Evolutionary conservation across 2,888 invertebrate species (phyloP).

Genomic region (Adelphocoris suturalis): DNA sequence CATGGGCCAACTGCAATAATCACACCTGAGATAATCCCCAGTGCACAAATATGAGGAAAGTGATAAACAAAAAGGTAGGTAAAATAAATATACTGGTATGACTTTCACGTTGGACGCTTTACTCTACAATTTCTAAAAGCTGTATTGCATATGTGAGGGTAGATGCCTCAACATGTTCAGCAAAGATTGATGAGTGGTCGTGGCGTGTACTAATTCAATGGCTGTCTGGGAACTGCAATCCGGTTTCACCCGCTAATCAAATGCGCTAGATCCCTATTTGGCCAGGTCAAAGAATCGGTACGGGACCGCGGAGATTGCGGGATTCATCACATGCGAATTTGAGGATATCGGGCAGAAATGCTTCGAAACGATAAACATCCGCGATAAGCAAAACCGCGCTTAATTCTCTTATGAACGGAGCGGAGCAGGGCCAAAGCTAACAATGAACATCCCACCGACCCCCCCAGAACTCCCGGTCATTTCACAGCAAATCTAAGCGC

Average conservation of each 20-base stretch:
- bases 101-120: too few species aligned
- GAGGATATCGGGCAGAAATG: slow-evolving; percentile 33
- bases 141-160: too few species aligned
- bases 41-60: too few species aligned
- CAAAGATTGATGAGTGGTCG: background rate
- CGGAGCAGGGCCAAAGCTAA: slow-evolving; percentile 47
- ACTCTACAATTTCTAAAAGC: too few species aligned
- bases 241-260: background rate
- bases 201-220: background rate
- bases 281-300: slow-evolving; percentile 9
- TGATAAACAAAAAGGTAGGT: too few species aligned
- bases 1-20: too few species aligned
- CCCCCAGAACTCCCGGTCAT: slow-evolving; percentile 18
- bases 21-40: too few species aligned
- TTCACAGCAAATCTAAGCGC: slow-evolving; percentile 53
- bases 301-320: background rate
- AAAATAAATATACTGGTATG: too few species aligned
- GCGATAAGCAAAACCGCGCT: slow-evolving; percentile 63
- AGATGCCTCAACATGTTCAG: too few species aligned
- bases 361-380: slow-evolving; percentile 55
- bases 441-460: slow-evolving; percentile 45
- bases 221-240: background rate
- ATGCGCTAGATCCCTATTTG: background rate
- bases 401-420: slow-evolving; percentile 63
- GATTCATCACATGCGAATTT: background rate